A percentile compares a stretch with the other conserved stretches of the same genome.
Evolutionary conservation across 2,888 invertebrate genomes (phyloP).

Genomic region (Seladonia tumulorum): DNA sequence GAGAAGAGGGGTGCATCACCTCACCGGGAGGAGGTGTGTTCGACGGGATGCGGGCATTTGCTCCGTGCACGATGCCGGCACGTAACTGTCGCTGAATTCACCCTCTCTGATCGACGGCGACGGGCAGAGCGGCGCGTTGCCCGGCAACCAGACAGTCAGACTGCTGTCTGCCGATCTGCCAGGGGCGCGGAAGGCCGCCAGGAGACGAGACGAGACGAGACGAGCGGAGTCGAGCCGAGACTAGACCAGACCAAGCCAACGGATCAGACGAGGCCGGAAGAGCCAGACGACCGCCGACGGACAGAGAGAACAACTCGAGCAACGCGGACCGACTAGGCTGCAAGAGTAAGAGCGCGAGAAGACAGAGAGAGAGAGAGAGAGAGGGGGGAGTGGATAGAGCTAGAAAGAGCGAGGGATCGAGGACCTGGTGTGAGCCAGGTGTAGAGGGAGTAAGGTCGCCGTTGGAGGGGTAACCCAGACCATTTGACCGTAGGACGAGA

Average conservation of each 20-base stretch:
- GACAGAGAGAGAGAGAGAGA: constrained; percentile 20
- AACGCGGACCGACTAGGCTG: background rate
- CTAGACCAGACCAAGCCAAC: constrained; percentile 2
- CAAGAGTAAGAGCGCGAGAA: background rate
- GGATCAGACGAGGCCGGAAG: constrained; percentile 33
- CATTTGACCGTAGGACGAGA: constrained; percentile 61
- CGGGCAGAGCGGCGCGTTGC: constrained; percentile 79
- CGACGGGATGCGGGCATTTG: constrained; percentile 40
- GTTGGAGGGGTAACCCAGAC: constrained; percentile 55
- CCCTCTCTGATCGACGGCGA: constrained; percentile 75
- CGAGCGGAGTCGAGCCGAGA: constrained; percentile 21
- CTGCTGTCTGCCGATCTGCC: constrained; percentile 79
- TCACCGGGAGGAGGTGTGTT: no score
- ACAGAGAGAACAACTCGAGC: constrained; percentile 28
- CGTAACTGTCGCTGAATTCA: constrained; percentile 68
- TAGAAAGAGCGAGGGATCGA: constrained; percentile 3
- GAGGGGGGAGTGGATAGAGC: background rate
- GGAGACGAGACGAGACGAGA: constrained; percentile 33
- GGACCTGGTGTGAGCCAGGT: constrained; percentile 42
- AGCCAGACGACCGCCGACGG: constrained; percentile 22
- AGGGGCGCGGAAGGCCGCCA: constrained; percentile 61
- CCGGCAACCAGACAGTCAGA: constrained; percentile 81
- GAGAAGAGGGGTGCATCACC: no score
- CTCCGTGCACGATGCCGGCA: constrained; percentile 64
- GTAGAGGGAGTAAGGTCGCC: constrained; percentile 66